phyloP scores from a whole-genome alignment of 2,888 invertebrate species.

The Lepidochitona cinerea region DNA sequence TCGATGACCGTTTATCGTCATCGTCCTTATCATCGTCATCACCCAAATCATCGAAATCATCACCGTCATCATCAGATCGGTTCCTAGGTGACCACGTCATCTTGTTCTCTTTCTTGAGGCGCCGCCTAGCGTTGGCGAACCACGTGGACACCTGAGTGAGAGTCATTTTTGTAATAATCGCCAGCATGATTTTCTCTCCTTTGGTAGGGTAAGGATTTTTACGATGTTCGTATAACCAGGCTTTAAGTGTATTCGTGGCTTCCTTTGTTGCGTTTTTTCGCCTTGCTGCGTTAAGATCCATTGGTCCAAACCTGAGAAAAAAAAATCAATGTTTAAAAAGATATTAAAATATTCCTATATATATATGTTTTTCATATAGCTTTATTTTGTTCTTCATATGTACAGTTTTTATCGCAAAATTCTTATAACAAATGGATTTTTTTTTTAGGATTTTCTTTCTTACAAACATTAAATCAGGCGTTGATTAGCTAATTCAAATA shows the following conservation, averaged over 20 bases:
- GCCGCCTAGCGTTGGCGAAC: constrained; percentile 94
- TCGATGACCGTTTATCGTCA: background rate
- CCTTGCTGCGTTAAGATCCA: constrained; percentile 1
- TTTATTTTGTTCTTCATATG: too few species aligned
- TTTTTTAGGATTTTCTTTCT: too few species aligned
- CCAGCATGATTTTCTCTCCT: constrained; percentile 96
- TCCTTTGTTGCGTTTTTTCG: constrained; percentile 98
- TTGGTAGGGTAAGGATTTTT: constrained; percentile 97
- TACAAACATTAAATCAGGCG: too few species aligned
- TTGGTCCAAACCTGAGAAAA: constrained; percentile 2
- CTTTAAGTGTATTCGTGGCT: constrained; percentile 96
- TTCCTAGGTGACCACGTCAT: constrained; percentile 72
- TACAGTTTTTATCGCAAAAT: too few species aligned
- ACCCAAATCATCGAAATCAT: constrained; percentile 53
- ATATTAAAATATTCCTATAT: too few species aligned
- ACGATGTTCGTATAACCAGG: constrained; percentile 97
- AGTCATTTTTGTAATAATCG: constrained; percentile 96
- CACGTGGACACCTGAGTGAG: constrained; percentile 92
- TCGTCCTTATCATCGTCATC: background rate
- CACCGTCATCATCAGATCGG: constrained; percentile 59
- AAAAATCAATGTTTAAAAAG: background rate
- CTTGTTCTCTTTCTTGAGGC: constrained; percentile 92
- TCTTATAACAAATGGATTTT: too few species aligned
- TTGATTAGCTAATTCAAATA: too few species aligned
- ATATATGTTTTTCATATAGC: too few species aligned